Evolutionary conservation across 2,888 invertebrate genomes (phyloP), one percentile per base, ranked within the genome.

Genomic region (Abrostola tripartita): DNA sequence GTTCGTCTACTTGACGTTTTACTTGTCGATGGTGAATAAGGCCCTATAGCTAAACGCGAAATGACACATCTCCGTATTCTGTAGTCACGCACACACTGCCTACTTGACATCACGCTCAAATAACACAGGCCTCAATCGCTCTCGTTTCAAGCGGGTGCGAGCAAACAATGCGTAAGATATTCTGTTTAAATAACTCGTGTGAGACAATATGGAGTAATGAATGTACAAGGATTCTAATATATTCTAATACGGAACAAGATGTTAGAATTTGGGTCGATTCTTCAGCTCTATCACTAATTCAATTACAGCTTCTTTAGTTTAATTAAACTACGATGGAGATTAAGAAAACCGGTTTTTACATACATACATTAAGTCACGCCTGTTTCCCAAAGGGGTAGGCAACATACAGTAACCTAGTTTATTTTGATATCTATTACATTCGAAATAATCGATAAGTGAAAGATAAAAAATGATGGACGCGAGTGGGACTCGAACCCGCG

Each of bases 141-240:
- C 56, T 61, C 50, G 14, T 40, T 42, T n/a, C 37, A 36, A 62
- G 49, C 56, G 53, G n/a, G 65, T 5, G 40, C 8, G 52, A 65
- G 55, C 66, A 70, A 70, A 66, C 52, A 70, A 66, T 70, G 50
- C 66, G 47, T 56, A 57, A 49, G 63, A 53, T 60, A 41, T 47
- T 61, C 61, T 67, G 60, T 61, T 67, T 68, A 63, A 68, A 72
- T 68, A 71, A 52, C 49, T 57, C 51, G 1, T 7, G 12, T n/a
- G 37, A 12, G 59, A 53, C 52, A 65, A 57, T 61, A 61, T 37
- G 24, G 9, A 59, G 63, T 68, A 63, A 61, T 68, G 59, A 53
- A 52, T 12, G 14, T 14, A 11, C 7, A 14, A 63, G 24, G 11
- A 61, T 58, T 71, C 49, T 71, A 59, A 49, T 70, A 57, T 47